A percentile compares a stretch with the other conserved stretches of the same genome.
phyloP scores from a whole-genome alignment of 2,113 vertebrate genomes.

The Phyllostomus hastatus region DNA sequence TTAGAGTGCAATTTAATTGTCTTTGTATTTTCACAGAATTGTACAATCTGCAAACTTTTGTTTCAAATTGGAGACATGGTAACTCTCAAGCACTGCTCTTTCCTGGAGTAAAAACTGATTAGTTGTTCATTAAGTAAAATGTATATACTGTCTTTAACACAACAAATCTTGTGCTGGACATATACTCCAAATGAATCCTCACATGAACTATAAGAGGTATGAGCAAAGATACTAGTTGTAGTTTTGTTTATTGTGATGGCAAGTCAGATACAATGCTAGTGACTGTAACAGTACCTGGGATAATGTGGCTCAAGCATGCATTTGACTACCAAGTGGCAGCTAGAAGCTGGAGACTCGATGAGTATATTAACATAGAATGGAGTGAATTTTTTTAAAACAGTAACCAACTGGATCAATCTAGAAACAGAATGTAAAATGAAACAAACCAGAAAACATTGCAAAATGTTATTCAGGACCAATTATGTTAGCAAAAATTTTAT shows the following conservation, averaged over 20 bases:
- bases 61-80: not conserved
- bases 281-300: not conserved
- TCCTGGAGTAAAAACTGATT: not conserved
- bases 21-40: too few relatives aligned
- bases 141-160: not conserved
- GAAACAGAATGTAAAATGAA: not conserved
- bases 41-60: not conserved
- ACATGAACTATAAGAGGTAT: not conserved
- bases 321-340: not conserved
- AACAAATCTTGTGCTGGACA: not conserved
- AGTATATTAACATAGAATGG: not conserved
- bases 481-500: not conserved
- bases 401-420: not conserved
- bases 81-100: not conserved
- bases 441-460: not conserved
- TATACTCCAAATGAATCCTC: not conserved
- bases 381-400: not conserved
- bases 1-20: too few relatives aligned
- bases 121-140: not conserved
- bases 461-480: not conserved
- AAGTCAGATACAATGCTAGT: not conserved
- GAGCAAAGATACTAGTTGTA: not conserved
- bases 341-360: not conserved
- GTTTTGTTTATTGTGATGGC: not conserved
- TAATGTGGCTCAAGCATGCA: not conserved